Evolutionary conservation across 2,797 vertebrate species (phyloP).

Genomic region (Cyclura pinguis): DNA sequence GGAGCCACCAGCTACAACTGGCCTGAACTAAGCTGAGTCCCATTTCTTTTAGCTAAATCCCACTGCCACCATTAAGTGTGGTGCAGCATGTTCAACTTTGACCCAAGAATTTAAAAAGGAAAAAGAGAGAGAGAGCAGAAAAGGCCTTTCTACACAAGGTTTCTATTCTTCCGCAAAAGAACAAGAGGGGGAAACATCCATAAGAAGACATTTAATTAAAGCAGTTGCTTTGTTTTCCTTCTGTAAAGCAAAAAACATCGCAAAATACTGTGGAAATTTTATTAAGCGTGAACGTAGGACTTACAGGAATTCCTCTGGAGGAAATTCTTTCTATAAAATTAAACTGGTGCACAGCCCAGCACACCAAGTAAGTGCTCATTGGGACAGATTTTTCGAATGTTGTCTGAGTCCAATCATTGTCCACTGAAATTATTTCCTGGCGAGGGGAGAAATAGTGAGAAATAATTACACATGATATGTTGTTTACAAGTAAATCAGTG

Average conservation of each 20-base stretch:
- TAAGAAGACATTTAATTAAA: not conserved
- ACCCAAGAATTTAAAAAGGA: not conserved
- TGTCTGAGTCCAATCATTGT: slow-evolving; percentile 78
- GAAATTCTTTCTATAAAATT: slow-evolving; percentile 69
- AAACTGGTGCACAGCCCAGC: slow-evolving; percentile 95
- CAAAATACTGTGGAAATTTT: not conserved
- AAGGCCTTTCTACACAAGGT: not conserved
- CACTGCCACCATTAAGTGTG: not conserved
- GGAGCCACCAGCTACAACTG: too few species aligned
- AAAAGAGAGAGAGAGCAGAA: not conserved
- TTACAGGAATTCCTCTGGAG: slow-evolving; percentile 84
- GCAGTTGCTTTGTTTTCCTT: not conserved
- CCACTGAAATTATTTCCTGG: slow-evolving; percentile 54
- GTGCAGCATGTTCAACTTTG: not conserved
- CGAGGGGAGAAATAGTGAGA: slow-evolving; percentile 55
- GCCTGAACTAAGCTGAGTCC: not conserved
- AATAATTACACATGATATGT: not conserved
- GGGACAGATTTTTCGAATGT: slow-evolving; percentile 87
- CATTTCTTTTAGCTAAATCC: not conserved
- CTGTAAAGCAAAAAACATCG: slow-evolving; percentile 9
- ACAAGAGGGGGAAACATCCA: not conserved
- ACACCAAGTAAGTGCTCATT: slow-evolving; percentile 99
- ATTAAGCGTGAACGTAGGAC: slow-evolving; percentile 65
- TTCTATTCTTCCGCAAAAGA: not conserved
- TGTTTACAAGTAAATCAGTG: slow-evolving; percentile 14